Base-by-base conservation (phyloP, 2,113 vertebrate genomes). In the Marcusenius ussheri region DNA sequence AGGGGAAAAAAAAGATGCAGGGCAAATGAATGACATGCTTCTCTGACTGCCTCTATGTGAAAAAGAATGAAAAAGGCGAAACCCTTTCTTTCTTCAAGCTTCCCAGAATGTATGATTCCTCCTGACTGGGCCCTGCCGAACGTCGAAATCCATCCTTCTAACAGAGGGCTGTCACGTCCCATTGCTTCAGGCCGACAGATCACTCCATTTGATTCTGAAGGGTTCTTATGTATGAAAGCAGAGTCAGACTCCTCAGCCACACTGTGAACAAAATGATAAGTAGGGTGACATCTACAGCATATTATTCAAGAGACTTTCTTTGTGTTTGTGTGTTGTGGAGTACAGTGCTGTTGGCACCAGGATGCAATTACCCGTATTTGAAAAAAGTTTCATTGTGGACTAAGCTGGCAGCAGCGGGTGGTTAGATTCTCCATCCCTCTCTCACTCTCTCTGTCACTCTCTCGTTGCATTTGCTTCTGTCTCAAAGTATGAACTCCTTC, bases 191-290 rank as follows among this genome's bases (percentile, higher is more conserved):
- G 89, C 89, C 90, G 84, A 92, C 89, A 91, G 91, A 92, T 92
- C 89, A 87, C 90, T 90, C 66, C 89, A 91, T 92, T 90, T 92
- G 93, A 92, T 91, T 93, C 90, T 92, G 93, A 92, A 91, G 91
- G 92, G 92, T 91, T 92, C 92, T 92, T 93, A 91, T 90, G 93
- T 92, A 93, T 92, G 90, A 92, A 93, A 92, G 92, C 83, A 35
- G 83, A 27, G 91, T 70, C 91, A 90, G 93, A 91, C 90, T 93
- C 89, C 91, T 92, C 92, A 91, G 93, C 91, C 91, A 86, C 89
- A 89, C 88, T 90, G 90, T 91, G 91, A 92, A 89, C 89, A 92
- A 89, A 74, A 91, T 91, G 92, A 92, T 93, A 92, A 92, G 92
- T 91, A 31, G 90, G 88, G 90, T 92, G 93, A 92, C 92, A 93